Conservation (phyloP, 2,888 invertebrate genomes). For the Ochropacha duplaris region DNA sequence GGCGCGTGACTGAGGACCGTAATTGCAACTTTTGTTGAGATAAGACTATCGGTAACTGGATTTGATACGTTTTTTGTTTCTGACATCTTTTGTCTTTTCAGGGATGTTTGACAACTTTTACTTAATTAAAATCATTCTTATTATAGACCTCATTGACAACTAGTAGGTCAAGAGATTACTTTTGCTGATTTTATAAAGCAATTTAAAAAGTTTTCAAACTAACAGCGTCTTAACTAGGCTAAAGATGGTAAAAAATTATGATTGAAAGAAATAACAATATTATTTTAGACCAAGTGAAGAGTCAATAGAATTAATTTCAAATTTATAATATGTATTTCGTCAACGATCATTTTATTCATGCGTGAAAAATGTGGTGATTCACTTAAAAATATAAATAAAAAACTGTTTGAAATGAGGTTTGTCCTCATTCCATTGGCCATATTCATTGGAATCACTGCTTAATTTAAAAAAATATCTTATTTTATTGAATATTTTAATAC, state of each 20-base stretch:
- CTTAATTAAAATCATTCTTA: too few species aligned
- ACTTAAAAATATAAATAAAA: background rate
- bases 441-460: background rate
- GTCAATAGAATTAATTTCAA: too few species aligned
- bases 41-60: constrained; percentile 3
- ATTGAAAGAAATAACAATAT: too few species aligned
- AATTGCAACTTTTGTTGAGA: constrained; percentile 14
- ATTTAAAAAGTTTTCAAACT: too few species aligned
- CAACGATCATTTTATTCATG: background rate
- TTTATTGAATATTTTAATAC: too few species aligned
- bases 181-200: too few species aligned
- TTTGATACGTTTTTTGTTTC: background rate
- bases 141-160: too few species aligned
- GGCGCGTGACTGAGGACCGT: constrained; percentile 17
- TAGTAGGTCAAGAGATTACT: too few species aligned
- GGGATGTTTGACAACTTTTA: background rate
- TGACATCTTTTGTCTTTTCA: background rate
- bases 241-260: too few species aligned
- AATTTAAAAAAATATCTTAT: background rate
- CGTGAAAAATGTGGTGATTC: background rate
- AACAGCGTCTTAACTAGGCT: too few species aligned
- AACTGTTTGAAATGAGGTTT: background rate
- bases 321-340: background rate
- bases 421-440: background rate
- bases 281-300: too few species aligned